Conservation (phyloP, 2,113 vertebrate species). For the Apteryx mantelli region DNA sequence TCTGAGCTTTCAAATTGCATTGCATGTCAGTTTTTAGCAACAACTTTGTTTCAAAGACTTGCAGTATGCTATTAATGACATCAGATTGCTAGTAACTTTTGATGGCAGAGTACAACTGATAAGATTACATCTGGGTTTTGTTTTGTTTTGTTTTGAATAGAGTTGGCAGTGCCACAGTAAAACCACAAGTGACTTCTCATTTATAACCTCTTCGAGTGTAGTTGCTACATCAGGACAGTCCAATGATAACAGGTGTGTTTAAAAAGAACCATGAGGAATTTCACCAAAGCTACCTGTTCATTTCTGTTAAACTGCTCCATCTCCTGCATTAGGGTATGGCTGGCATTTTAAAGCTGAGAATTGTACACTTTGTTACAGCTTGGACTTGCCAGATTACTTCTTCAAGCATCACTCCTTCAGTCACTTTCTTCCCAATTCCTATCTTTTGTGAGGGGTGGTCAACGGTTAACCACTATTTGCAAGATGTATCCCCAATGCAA, state of each 20-base stretch:
- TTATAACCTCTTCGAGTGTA: slow-evolving; percentile 96
- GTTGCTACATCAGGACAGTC: slow-evolving; percentile 97
- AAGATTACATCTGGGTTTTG: neutral
- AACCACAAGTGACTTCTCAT: slow-evolving; percentile 94
- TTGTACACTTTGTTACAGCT: neutral
- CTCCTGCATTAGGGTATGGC: neutral
- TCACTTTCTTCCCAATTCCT: neutral
- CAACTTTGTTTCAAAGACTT: neutral
- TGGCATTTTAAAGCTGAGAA: neutral
- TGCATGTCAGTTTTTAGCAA: neutral
- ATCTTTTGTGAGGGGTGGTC: neutral
- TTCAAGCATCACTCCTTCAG: neutral
- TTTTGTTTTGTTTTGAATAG: slow-evolving; percentile 71
- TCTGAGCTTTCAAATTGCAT: neutral
- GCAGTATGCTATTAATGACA: neutral
- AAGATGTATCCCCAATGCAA: neutral
- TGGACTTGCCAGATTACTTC: neutral
- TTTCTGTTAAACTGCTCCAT: neutral
- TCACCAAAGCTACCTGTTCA: neutral
- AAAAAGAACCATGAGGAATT: neutral
- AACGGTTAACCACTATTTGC: neutral
- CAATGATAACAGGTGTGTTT: slow-evolving; percentile 90
- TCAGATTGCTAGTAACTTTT: neutral
- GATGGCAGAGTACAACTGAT: neutral
- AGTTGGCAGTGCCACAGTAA: slow-evolving; percentile 98